Base-by-base conservation (phyloP, 37 sponge, comb jelly and placozoan genomes). In the Mnemiopsis leidyi region DNA sequence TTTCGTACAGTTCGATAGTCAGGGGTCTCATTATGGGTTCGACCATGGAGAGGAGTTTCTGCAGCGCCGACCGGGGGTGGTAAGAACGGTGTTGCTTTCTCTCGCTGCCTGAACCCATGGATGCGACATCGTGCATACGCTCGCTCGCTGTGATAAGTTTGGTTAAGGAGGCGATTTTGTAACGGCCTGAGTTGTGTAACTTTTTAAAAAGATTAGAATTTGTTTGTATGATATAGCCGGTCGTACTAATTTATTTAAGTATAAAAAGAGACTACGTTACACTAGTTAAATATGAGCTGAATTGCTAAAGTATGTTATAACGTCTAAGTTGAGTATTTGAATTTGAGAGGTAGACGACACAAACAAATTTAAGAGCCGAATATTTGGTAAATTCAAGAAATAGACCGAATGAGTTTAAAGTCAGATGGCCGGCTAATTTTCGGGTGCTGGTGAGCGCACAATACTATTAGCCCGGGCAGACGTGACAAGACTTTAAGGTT, bases 1-100 rank as follows among this genome's bases (percentile, higher is more conserved):
- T 25, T 25, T 69, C 73, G 73, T 28, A 69, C 2, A 69, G 73
- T 21, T 69, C 73, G 3, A 25, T 69, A 69, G 73, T 69, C 73
- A 69, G 73, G 73, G 73, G 73, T 69, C 73, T 21, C 73, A 69
- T 69, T 5, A 69, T 69, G 73, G 73, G 73, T 20, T 69, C 73
- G 24, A 69, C 73, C 73, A 69, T 69, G 3, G 73, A 69, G 73
- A 69, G 73, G 73, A 69, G 73, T 20, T 69, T 69, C 73, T 69
- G 73, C 23, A 69, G 73, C 28, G 73, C 73, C 2, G 73, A 69
- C 21, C 29, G 7, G 73, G 73, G 73, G 73, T 69, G 73, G 73
- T 69, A 25, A 48, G 61, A 48, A 5, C 61, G 61, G 24, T 25
- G 73, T 9, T 61, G 9, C n/a, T 69, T 69, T 69, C 73, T 16